Evolutionary conservation across 1,140 invertebrate genomes (phyloP).

Genomic region (Panulirus ornatus): DNA sequence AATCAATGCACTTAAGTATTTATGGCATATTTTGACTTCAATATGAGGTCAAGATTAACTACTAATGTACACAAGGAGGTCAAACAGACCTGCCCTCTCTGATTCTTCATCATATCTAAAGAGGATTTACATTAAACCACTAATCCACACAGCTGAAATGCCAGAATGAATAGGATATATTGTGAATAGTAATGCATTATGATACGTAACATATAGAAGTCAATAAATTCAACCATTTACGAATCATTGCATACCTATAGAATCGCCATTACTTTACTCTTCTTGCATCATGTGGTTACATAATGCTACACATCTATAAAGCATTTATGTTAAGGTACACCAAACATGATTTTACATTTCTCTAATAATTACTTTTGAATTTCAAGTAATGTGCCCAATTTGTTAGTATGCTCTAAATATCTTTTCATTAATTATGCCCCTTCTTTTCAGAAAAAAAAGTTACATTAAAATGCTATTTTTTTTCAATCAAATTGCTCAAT

Average conservation of each 20-base stretch:
- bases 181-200: constrained; percentile 9
- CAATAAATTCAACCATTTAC: constrained; percentile 12
- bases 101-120: not conserved
- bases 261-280: not conserved
- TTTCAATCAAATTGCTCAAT: no score
- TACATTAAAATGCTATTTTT: no score
- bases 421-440: not conserved
- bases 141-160: constrained; percentile 9
- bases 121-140: constrained; percentile 28
- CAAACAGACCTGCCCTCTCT: not conserved
- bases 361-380: no score
- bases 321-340: no score
- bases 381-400: not conserved
- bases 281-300: not conserved
- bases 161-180: not conserved
- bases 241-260: not conserved
- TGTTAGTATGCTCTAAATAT: not conserved
- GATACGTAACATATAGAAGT: not conserved
- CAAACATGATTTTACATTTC: no score
- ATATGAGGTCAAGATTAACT: constrained; percentile 45
- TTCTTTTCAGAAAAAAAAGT: not conserved
- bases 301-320: not conserved
- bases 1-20: constrained; percentile 37
- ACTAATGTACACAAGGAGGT: constrained; percentile 39
- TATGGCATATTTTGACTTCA: constrained; percentile 37